These are phyloP conservation scores for Monopterus albus DNA, from an alignment of 2,113 vertebrate species.

Conservation along the genomic window DNA sequence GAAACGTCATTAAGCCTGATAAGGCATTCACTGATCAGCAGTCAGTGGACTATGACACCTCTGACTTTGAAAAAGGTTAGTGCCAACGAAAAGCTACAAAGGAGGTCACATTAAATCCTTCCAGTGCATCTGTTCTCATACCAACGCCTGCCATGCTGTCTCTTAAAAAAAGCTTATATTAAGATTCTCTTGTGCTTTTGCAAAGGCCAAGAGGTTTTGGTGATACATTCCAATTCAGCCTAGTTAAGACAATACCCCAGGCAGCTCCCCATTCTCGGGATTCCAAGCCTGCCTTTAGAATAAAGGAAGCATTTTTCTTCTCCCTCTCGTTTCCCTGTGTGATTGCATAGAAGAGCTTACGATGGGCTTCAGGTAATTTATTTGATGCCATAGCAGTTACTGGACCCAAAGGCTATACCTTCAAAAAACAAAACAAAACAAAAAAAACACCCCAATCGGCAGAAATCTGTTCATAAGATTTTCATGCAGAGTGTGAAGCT, in stretches of 20 bases:
- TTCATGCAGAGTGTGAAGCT: conserved; percentile 49
- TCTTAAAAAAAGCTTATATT: conserved; percentile 49
- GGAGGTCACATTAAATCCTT: conserved; percentile 56
- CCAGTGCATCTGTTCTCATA: conserved; percentile 44
- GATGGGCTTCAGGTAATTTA: conserved; percentile 70
- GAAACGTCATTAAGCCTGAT: conserved; percentile 56
- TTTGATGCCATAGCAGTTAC: conserved; percentile 71
- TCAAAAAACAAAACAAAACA: conserved; percentile 83
- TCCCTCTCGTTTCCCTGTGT: conserved; percentile 43
- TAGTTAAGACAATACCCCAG: conserved; percentile 68
- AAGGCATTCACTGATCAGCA: conserved; percentile 49
- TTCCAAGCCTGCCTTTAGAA: conserved; percentile 63
- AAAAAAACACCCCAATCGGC: conserved; percentile 76
- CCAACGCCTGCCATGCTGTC: conserved; percentile 31
- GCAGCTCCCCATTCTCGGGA: conserved; percentile 65
- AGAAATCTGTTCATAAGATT: conserved; percentile 80
- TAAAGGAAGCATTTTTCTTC: conserved; percentile 63
- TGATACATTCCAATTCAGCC: conserved; percentile 71
- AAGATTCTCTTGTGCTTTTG: conserved; percentile 56
- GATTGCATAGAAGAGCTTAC: conserved; percentile 77
- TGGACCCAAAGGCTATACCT: conserved; percentile 70
- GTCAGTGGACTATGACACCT: conserved; percentile 51
- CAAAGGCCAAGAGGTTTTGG: conserved; percentile 57
- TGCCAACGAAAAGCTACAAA: conserved; percentile 32
- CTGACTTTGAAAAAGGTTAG: conserved; percentile 67